A percentile compares a stretch with the other conserved stretches of the same genome.
phyloP scores from a whole-genome alignment of 2,113 vertebrate genomes.

The Lycaon pictus region DNA sequence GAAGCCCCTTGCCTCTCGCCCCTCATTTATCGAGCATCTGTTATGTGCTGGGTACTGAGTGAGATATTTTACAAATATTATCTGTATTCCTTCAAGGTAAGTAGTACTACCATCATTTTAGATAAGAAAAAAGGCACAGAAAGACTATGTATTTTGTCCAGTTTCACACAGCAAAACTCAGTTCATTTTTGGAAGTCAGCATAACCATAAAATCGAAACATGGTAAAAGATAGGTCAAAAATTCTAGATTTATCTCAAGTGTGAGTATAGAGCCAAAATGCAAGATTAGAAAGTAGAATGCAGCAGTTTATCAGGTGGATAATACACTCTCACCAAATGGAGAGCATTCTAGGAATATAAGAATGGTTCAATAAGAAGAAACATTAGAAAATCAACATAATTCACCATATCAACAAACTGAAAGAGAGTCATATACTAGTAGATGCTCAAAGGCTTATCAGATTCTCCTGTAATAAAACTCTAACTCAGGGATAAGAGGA shows the following conservation, averaged over 20 bases:
- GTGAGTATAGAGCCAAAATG: not conserved
- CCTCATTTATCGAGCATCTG: not conserved
- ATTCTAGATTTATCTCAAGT: conserved; percentile 5
- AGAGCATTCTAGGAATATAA: not conserved
- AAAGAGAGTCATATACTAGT: not conserved
- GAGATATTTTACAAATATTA: not conserved
- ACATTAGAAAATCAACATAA: conserved; percentile 41
- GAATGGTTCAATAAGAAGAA: conserved; percentile 26
- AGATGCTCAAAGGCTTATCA: conserved; percentile 22
- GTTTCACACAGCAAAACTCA: not conserved
- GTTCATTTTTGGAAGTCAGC: not conserved
- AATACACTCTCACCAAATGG: not conserved
- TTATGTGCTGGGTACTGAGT: not conserved
- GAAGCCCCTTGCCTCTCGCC: not conserved
- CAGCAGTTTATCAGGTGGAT: not conserved
- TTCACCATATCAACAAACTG: not conserved
- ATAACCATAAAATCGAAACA: conserved; percentile 31
- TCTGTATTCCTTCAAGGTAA: conserved; percentile 1
- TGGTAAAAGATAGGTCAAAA: conserved; percentile 7
- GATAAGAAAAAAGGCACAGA: not conserved
- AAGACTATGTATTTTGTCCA: not conserved
- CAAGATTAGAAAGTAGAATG: conserved; percentile 18
- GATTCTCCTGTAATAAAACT: conserved; percentile 29
- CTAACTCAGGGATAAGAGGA: not conserved
- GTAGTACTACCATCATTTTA: conserved; percentile 12